Conservation (phyloP, 2,113 vertebrate genomes). For the Columbina picui region DNA sequence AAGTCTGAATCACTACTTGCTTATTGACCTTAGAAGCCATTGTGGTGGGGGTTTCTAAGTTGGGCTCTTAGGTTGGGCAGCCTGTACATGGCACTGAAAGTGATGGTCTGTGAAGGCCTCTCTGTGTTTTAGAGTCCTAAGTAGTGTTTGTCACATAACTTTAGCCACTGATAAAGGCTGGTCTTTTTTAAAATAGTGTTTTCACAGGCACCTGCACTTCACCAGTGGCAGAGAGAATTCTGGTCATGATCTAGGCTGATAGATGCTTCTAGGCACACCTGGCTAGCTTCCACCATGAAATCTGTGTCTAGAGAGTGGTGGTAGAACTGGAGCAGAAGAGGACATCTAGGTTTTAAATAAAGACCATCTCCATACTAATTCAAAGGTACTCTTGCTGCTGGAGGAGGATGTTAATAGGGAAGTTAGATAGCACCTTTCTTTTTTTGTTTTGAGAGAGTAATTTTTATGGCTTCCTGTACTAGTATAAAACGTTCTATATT, state of each 20-base stretch:
- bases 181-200: not conserved
- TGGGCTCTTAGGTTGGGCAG: not conserved
- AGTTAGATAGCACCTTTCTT: not conserved
- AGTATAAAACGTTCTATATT: not conserved
- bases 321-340: not conserved
- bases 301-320: not conserved
- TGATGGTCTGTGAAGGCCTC: not conserved
- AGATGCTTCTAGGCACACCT: not conserved
- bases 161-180: not conserved
- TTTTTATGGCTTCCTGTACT: not conserved
- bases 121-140: not conserved
- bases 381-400: not conserved
- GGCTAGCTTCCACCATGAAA: not conserved
- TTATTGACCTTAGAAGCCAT: not conserved
- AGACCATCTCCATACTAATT: not conserved
- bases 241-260: not conserved
- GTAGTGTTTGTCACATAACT: not conserved
- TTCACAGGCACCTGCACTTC: not conserved
- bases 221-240: not conserved
- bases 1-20: not conserved
- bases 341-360: not conserved
- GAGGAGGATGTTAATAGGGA: not conserved
- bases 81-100: not conserved
- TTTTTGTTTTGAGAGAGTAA: not conserved
- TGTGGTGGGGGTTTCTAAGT: not conserved